Conservation (phyloP, 2,113 vertebrate genomes). For the Podiceps cristatus region DNA sequence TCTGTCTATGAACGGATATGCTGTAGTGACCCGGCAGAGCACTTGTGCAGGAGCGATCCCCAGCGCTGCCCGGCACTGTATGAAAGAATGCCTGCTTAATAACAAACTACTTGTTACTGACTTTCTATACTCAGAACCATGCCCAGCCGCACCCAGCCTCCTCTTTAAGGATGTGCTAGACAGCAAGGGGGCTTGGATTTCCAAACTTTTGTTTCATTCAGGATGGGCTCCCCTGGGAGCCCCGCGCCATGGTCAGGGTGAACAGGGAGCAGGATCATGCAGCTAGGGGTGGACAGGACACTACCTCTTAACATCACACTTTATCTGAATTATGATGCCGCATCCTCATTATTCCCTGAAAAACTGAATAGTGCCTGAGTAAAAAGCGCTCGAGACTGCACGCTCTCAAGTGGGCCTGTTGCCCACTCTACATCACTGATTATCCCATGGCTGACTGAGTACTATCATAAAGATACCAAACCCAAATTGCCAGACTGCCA, state of each 20-base stretch:
- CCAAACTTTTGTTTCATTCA: background rate
- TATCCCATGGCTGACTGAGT: background rate
- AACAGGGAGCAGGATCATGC: fast-evolving
- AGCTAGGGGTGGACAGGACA: background rate
- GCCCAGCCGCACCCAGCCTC: too few species aligned
- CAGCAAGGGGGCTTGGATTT: too few species aligned
- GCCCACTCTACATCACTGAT: background rate
- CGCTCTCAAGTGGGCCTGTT: background rate
- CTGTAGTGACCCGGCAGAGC: too few species aligned
- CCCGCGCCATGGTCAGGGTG: fast-evolving
- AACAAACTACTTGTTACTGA: too few species aligned
- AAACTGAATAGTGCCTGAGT: background rate
- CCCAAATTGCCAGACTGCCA: background rate
- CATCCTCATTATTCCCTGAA: background rate
- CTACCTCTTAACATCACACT: background rate
- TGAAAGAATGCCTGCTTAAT: too few species aligned
- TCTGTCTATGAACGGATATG: too few species aligned
- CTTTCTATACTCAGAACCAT: too few species aligned
- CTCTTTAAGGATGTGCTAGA: too few species aligned
- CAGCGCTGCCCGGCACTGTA: too few species aligned
- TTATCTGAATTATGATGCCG: background rate
- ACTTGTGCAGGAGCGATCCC: too few species aligned
- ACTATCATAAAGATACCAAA: background rate
- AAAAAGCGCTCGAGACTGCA: background rate
- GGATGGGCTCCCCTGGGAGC: fast-evolving